A percentile compares a stretch with the other conserved stretches of the same genome.
These are phyloP conservation scores for Morpho helenor DNA, from an alignment of 2,888 invertebrate species.

Conservation along the genomic window DNA sequence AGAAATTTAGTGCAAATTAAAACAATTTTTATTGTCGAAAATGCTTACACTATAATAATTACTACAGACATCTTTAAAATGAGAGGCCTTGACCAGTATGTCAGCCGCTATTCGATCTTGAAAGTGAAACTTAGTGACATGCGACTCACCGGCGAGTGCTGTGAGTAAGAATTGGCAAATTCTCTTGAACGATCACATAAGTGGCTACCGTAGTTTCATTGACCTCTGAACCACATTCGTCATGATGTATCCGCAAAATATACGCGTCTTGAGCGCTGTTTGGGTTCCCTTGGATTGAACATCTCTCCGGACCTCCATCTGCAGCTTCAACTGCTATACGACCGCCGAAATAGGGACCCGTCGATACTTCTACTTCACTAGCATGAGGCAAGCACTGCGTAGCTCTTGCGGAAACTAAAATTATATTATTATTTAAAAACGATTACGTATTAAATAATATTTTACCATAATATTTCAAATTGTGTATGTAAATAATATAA, in stretches of 20 bases:
- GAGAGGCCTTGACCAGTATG: conserved; percentile 22
- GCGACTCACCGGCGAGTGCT: conserved; percentile 82
- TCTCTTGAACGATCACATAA: conserved; percentile 90
- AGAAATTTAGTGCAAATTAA: neutral
- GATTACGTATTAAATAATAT: too few relatives aligned
- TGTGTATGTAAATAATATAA: too few relatives aligned
- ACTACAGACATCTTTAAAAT: conserved; percentile 4
- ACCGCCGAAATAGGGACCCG: conserved; percentile 89
- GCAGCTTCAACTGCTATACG: conserved; percentile 87
- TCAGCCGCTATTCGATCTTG: conserved; percentile 15
- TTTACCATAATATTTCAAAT: too few relatives aligned
- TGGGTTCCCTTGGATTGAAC: conserved; percentile 86
- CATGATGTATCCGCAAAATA: conserved; percentile 86
- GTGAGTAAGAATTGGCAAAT: conserved; percentile 89
- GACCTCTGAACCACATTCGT: conserved; percentile 85
- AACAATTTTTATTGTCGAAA: neutral
- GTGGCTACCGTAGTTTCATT: conserved; percentile 90
- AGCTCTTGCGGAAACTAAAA: conserved; percentile 87
- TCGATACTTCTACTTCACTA: conserved; percentile 90
- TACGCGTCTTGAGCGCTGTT: conserved; percentile 86
- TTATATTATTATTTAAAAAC: neutral
- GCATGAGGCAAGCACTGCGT: conserved; percentile 89
- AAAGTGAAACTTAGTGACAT: conserved; percentile 22
- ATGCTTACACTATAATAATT: neutral
- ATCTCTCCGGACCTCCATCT: conserved; percentile 83